Evolutionary conservation across 2,888 invertebrate species (phyloP).

Genomic region (Rhagonycha fulva): DNA sequence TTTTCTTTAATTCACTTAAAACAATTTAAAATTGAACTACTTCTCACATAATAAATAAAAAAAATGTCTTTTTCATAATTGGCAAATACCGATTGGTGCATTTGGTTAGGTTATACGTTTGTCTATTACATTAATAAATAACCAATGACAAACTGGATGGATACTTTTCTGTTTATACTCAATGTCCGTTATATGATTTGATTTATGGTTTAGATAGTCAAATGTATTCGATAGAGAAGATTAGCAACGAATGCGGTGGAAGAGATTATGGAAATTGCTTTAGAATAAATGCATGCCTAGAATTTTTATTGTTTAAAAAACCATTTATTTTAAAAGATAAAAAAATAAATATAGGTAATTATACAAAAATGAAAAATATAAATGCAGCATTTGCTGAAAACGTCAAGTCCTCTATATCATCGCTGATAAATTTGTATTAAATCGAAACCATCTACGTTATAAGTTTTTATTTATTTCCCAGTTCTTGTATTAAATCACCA

Average conservation of each 20-base stretch:
- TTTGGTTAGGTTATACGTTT: background rate
- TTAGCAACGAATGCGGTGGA: constrained; percentile 31
- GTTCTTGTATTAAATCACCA: background rate
- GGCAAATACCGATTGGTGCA: background rate
- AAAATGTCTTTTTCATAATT: background rate
- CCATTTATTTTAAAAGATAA: constrained; percentile 12
- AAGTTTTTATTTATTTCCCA: background rate
- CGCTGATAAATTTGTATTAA: background rate
- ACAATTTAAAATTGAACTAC: background rate
- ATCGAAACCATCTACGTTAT: background rate
- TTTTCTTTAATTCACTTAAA: constrained; percentile 19
- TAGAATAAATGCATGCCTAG: constrained; percentile 27
- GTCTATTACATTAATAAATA: constrained; percentile 13
- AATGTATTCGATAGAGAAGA: constrained; percentile 30
- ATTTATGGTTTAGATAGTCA: constrained; percentile 30
- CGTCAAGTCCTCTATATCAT: background rate
- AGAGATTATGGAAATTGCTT: constrained; percentile 31
- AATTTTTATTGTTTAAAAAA: constrained; percentile 27
- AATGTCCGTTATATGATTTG: constrained; percentile 26
- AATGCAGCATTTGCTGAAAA: background rate
- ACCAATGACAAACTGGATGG: constrained; percentile 23
- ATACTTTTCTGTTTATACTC: constrained; percentile 27
- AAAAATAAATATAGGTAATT: background rate
- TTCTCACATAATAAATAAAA: background rate
- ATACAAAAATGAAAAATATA: background rate